Base-by-base conservation (phyloP, 1,140 invertebrate species). In the Drosophila elegans region DNA sequence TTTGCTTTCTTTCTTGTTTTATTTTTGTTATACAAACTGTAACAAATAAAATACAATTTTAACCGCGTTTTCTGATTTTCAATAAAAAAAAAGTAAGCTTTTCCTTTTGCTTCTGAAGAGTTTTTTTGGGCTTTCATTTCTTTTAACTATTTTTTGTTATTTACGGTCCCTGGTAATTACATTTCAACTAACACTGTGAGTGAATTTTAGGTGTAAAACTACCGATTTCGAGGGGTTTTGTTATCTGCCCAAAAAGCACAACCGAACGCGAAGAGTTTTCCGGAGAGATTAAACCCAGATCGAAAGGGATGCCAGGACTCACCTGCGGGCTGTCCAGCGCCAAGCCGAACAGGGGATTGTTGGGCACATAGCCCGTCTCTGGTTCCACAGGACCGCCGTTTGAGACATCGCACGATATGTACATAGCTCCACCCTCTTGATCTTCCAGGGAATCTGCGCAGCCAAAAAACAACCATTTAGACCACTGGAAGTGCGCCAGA, bases 401-500 rank as follows among this genome's bases (percentile, higher is more conserved):
- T 91, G 91, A 90, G 80, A 92, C 91, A 90, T 92, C 91, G 84
- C 91, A 92, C 82, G 91, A 92, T 91, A 92, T 92, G 89, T 92
- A 92, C 92, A 92, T 92, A 91, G 92, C 92, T 92, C 92, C 92
- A 92, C 92, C 92, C 90, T 92, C 91, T 91, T 92, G 90, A 83
- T 92, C 89, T 92, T 92, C 91, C 91, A 92, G 89, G 78, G 91
- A 92, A 92, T 92, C 91, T 92, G 80, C 91, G 80, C 81, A 85
- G 69, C 48, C 42, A 57, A 53, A 45, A 39, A 29, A 74, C 39
- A 38, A 46, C 4, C 13, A n/a, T 53, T 45, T 48, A 46, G 12
- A 3, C 32, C 49, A 52, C 54, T 61, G 74, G 59, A 80, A 54
- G 25, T 29, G 0, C 13, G 45, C 11, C 39, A 41, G 63, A 59